These are phyloP conservation scores for Sciurus niger DNA, from an alignment of 2,113 vertebrate genomes.

Conservation along the genomic window DNA sequence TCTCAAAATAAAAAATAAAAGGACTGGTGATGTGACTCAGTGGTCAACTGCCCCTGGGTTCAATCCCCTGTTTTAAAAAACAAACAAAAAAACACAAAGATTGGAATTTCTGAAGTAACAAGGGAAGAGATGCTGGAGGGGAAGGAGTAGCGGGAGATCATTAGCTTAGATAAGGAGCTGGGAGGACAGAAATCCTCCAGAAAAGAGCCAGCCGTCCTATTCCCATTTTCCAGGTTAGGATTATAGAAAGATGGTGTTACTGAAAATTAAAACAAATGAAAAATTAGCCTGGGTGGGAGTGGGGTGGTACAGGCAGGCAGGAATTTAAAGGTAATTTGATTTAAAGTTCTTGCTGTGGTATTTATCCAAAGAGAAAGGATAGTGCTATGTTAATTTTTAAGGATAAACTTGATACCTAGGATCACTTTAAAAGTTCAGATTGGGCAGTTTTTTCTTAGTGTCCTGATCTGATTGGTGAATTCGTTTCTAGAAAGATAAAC, in stretches of 20 bases:
- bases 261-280: conserved; percentile 4
- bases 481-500: not conserved
- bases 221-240: not conserved
- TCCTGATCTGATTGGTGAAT: not conserved
- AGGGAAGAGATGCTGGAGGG: not conserved
- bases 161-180: not conserved
- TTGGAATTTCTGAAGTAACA: not conserved
- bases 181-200: not conserved
- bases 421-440: not conserved
- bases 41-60: too few species aligned
- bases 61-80: too few species aligned
- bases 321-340: conserved; percentile 7
- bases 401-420: not conserved
- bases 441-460: not conserved
- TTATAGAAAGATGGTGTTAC: not conserved
- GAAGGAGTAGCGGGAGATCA: not conserved
- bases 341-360: not conserved
- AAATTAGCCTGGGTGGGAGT: not conserved
- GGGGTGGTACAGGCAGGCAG: not conserved
- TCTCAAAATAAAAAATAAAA: too few species aligned
- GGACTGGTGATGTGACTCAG: too few species aligned
- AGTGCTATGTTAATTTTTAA: not conserved
- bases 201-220: not conserved
- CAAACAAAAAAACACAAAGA: too few species aligned
- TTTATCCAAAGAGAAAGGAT: conserved; percentile 24